Evolutionary conservation across 2,888 invertebrate species (phyloP).

Genomic region (Plusia festucae): DNA sequence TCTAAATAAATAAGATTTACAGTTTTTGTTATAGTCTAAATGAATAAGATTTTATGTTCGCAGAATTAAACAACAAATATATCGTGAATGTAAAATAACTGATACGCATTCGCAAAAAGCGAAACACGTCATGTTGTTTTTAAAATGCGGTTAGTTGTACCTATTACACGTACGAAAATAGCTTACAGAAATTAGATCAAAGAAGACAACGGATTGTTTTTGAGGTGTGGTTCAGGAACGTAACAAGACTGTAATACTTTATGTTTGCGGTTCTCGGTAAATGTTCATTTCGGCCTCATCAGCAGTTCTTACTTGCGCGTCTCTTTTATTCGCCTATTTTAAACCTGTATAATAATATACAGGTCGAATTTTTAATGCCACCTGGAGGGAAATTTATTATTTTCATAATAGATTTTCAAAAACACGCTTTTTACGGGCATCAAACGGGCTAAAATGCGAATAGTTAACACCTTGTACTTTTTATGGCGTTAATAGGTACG

Average conservation of each 20-base stretch:
- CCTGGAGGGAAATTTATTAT: too few species aligned
- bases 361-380: too few species aligned
- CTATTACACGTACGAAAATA: neutral
- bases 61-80: slow-evolving; percentile 22
- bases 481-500: too few species aligned
- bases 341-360: too few species aligned
- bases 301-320: too few species aligned
- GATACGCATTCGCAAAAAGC: slow-evolving; percentile 23
- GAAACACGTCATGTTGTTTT: slow-evolving; percentile 41
- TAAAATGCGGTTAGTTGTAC: slow-evolving; percentile 17
- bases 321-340: too few species aligned
- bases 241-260: neutral
- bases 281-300: neutral
- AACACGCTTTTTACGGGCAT: too few species aligned
- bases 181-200: slow-evolving; percentile 8
- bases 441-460: too few species aligned
- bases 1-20: slow-evolving; percentile 24
- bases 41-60: slow-evolving; percentile 12
- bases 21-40: too few species aligned
- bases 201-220: neutral
- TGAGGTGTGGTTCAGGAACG: neutral
- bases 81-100: slow-evolving; percentile 14
- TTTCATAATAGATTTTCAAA: too few species aligned
- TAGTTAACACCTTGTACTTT: too few species aligned
- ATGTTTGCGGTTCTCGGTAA: neutral